These are phyloP conservation scores for Himalopsyche japonica DNA, from an alignment of 2,888 invertebrate genomes.

Conservation along the genomic window DNA sequence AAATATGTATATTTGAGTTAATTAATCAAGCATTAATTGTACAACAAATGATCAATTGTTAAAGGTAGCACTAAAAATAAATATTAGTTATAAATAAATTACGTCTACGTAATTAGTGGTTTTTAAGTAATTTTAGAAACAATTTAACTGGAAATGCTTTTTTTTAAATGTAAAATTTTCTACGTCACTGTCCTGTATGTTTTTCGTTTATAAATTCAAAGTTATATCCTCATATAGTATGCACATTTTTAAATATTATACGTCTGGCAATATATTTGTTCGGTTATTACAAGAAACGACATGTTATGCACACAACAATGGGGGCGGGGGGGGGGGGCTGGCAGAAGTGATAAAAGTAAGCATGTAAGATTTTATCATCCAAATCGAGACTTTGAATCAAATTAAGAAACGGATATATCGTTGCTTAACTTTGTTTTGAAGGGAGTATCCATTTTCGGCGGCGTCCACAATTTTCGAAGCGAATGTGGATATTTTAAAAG, in stretches of 20 bases:
- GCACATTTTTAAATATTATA: background rate
- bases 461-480: conserved; percentile 4
- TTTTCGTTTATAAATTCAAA: background rate
- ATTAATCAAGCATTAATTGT: no score
- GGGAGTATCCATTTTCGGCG: conserved; percentile 22
- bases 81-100: no score
- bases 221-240: conserved; percentile 6
- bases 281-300: conserved; percentile 29
- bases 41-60: no score
- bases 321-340: background rate
- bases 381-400: conserved; percentile 29
- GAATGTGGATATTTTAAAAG: conserved; percentile 25
- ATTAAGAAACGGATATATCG: conserved; percentile 31
- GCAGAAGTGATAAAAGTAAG: conserved; percentile 20
- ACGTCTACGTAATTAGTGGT: no score
- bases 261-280: conserved; percentile 31
- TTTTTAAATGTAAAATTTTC: background rate
- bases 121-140: no score
- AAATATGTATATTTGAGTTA: no score
- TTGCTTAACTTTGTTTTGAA: conserved; percentile 26
- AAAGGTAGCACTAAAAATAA: no score
- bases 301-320: conserved; percentile 16
- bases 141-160: no score
- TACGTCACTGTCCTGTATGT: background rate
- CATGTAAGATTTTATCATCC: conserved; percentile 25